These are phyloP conservation scores for Umimayanthus chanpuru DNA, from an alignment of 92 coral and sea anemone genomes.

Conservation along the genomic window DNA sequence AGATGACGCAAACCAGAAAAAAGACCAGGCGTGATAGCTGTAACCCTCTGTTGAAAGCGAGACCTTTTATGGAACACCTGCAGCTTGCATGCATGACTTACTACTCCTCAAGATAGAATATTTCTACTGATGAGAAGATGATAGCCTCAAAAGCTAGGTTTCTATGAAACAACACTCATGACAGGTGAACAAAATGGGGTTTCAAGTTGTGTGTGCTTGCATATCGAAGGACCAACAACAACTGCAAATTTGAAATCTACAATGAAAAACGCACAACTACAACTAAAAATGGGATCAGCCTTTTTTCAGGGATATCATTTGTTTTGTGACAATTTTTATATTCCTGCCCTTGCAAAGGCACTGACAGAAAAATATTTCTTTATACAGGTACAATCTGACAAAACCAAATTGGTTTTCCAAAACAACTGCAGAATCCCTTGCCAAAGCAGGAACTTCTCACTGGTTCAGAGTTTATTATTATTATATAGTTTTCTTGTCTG, in stretches of 20 bases:
- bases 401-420: slow-evolving; percentile 59
- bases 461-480: slow-evolving; percentile 52
- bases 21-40: slow-evolving; percentile 3
- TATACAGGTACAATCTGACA: slow-evolving; percentile 65
- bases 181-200: slow-evolving; percentile 18
- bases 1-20: slow-evolving; percentile 4
- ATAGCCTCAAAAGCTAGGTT: slow-evolving; percentile 10
- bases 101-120: slow-evolving; percentile 16
- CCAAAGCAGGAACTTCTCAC: slow-evolving; percentile 30
- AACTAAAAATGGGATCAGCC: slow-evolving; percentile 46
- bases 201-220: slow-evolving; percentile 45
- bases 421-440: slow-evolving; percentile 1
- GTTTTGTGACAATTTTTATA: slow-evolving; percentile 62
- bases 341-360: slow-evolving; percentile 38
- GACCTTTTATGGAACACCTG: slow-evolving; percentile 21
- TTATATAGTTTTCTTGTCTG: too few species aligned
- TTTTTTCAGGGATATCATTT: slow-evolving; percentile 46
- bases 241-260: slow-evolving; percentile 50
- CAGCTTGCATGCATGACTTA: slow-evolving; percentile 20
- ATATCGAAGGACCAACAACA: slow-evolving; percentile 43
- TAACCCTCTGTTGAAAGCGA: slow-evolving; percentile 25
- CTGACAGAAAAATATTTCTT: slow-evolving; percentile 41
- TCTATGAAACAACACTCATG: slow-evolving; percentile 7
- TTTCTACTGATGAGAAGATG: slow-evolving; percentile 21
- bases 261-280: slow-evolving; percentile 47